phyloP scores from a whole-genome alignment of 2,113 vertebrate species.

The Alethe castanea region DNA sequence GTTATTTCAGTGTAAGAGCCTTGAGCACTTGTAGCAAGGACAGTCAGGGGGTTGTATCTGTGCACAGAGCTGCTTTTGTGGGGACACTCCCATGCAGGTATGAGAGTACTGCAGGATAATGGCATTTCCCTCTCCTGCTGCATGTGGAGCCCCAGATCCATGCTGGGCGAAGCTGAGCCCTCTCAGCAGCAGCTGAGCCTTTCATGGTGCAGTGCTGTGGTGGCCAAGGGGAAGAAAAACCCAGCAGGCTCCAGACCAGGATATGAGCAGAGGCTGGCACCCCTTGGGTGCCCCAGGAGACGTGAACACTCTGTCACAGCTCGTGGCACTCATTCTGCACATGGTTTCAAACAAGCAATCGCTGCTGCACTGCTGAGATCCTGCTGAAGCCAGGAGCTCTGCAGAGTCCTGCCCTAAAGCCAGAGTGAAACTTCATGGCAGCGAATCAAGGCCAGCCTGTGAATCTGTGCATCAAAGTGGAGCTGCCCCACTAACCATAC shows the following conservation, averaged over 20 bases:
- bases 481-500: neutral
- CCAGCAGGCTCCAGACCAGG: neutral
- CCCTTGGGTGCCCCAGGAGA: neutral
- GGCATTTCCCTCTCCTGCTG: neutral
- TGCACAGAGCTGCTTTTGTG: neutral
- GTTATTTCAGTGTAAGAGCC: neutral
- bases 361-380: neutral
- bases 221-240: neutral
- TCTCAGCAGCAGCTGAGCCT: neutral
- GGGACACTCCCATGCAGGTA: neutral
- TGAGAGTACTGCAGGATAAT: neutral
- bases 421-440: fast-evolving
- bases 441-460: neutral
- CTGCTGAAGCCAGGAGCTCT: neutral
- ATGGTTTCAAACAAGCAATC: neutral
- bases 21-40: neutral
- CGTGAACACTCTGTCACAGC: fast-evolving
- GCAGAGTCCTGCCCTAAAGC: neutral
- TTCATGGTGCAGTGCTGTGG: neutral
- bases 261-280: neutral
- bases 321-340: neutral
- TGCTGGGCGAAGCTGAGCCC: neutral
- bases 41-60: neutral
- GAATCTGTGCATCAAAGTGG: neutral
- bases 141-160: neutral